phyloP scores from a whole-genome alignment of 2,113 vertebrate genomes.

The Myotis lucifugus region DNA sequence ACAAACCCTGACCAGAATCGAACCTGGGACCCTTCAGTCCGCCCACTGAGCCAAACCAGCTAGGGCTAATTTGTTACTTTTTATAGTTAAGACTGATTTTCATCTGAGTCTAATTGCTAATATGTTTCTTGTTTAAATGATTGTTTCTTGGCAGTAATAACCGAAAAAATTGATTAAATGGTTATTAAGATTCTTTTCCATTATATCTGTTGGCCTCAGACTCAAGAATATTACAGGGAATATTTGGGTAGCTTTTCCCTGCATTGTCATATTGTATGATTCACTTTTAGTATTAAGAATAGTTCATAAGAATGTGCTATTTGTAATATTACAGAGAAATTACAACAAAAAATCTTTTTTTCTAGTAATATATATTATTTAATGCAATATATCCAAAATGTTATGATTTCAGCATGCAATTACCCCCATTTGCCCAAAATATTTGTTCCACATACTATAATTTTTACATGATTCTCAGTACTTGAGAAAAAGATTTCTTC shows the following conservation, averaged over 20 bases:
- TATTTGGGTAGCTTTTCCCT: neutral
- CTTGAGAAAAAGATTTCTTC: slow-evolving; percentile 20
- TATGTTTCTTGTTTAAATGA: neutral
- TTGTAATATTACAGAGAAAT: neutral
- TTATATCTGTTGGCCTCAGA: neutral
- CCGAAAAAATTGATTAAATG: neutral
- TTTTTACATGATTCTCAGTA: slow-evolving; percentile 42
- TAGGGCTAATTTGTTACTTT: slow-evolving; percentile 2
- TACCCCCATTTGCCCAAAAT: neutral
- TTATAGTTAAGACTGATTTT: slow-evolving; percentile 36
- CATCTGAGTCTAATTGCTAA: neutral
- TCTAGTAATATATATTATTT: neutral
- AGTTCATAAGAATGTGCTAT: slow-evolving; percentile 1
- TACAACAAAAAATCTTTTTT: neutral
- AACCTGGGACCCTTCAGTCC: too few species aligned
- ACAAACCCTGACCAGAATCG: too few species aligned
- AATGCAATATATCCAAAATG: neutral
- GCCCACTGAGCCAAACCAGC: too few species aligned
- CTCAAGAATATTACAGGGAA: neutral
- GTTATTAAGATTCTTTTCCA: slow-evolving; percentile 5
- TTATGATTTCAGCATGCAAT: neutral
- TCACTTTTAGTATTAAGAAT: slow-evolving; percentile 5
- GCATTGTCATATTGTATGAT: neutral
- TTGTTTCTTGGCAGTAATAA: slow-evolving; percentile 26
- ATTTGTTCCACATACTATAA: neutral